phyloP scores from a whole-genome alignment of 1,140 invertebrate genomes.

The Aphelenchoides fujianensis region DNA sequence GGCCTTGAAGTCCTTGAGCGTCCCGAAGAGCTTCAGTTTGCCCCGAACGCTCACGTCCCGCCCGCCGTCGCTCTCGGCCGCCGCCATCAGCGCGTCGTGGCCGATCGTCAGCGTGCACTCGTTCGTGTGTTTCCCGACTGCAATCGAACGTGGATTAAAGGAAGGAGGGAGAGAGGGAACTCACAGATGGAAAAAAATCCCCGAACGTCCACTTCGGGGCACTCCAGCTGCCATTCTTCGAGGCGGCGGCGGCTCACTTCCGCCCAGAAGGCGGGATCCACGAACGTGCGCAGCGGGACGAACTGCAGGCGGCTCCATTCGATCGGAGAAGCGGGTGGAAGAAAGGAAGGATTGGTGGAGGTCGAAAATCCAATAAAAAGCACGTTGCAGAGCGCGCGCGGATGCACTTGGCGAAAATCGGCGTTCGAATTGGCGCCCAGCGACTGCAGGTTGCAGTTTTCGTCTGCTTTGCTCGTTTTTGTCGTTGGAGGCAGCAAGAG shows the following conservation, averaged over 20 bases:
- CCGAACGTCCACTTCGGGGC: background rate
- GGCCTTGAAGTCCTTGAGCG: slow-evolving; percentile 34
- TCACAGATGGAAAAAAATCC: slow-evolving; percentile 7
- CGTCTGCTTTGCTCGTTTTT: too few relatives aligned
- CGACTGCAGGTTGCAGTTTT: too few relatives aligned
- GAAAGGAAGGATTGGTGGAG: too few relatives aligned
- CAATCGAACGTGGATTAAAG: slow-evolving; percentile 10
- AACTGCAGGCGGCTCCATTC: too few relatives aligned
- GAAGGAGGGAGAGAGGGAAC: background rate
- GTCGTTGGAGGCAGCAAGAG: too few relatives aligned
- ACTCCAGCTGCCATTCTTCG: slow-evolving; percentile 29
- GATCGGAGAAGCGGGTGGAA: too few relatives aligned
- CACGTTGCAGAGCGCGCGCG: too few relatives aligned
- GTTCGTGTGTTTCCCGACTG: slow-evolving; percentile 27
- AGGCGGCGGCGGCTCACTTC: slow-evolving; percentile 36
- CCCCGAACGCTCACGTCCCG: slow-evolving; percentile 22
- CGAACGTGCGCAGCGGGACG: slow-evolving; percentile 40
- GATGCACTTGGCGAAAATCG: too few relatives aligned
- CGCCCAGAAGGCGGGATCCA: slow-evolving; percentile 47
- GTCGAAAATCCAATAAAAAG: too few relatives aligned
- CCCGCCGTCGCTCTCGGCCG: slow-evolving; percentile 5
- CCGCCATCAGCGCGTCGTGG: slow-evolving; percentile 18
- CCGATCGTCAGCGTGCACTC: slow-evolving; percentile 16
- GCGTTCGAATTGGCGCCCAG: too few relatives aligned
- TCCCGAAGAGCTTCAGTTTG: slow-evolving; percentile 22